These are phyloP conservation scores for Micromesistius poutassou DNA, from an alignment of 2,797 vertebrate species.

Conservation along the genomic window DNA sequence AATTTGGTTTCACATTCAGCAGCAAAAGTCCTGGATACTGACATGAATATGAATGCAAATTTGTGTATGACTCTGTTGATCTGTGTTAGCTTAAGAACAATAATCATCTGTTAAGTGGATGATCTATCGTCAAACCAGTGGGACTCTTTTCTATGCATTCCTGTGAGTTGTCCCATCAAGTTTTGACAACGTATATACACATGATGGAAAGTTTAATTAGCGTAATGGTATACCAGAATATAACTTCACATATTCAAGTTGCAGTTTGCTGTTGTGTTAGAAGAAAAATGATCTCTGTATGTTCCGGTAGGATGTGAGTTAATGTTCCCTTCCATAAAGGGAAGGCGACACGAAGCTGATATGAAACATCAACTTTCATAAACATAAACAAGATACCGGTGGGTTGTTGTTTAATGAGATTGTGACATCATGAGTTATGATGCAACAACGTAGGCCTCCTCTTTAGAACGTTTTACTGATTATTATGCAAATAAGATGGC, in stretches of 20 bases:
- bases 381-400: neutral
- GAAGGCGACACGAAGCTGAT: neutral
- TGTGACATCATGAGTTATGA: neutral
- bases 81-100: neutral
- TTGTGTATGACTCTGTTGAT: slow-evolving; percentile 7
- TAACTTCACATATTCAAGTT: neutral
- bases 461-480: neutral
- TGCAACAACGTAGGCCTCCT: too few species aligned
- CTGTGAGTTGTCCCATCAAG: neutral
- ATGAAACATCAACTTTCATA: neutral
- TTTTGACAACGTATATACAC: neutral
- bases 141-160: neutral
- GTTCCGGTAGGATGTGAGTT: neutral
- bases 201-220: neutral
- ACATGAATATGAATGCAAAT: slow-evolving; percentile 10
- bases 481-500: neutral
- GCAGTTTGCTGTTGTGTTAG: too few species aligned
- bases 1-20: too few species aligned
- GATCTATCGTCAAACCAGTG: neutral
- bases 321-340: neutral
- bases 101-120: neutral
- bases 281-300: too few species aligned
- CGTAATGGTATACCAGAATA: neutral
- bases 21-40: too few species aligned
- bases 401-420: neutral